Base-by-base conservation (phyloP, 2,113 vertebrate species). In the Ibidorhyncha struthersii region DNA sequence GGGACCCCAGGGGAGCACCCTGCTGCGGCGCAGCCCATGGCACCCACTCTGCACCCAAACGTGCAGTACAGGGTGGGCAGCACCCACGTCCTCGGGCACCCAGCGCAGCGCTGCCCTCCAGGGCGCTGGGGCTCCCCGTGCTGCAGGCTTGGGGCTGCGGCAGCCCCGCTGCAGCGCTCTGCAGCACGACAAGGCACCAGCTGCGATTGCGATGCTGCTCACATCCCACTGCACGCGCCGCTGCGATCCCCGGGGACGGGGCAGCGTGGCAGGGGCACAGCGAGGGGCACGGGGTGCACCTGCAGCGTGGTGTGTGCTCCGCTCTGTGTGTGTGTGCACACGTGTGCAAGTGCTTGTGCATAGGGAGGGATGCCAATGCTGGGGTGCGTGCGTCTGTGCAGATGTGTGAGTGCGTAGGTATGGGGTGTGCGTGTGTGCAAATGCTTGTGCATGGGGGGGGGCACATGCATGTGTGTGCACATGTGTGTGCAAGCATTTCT, bases 141-240 rank as follows among this genome's bases (percentile, higher is more conserved):
- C 19, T 3, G 18, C 41, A 40, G 59, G 49, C 4, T 3, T 5
- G 14, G n/a, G 66, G 47, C 70, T 65, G 82, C 17, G 9, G 52
- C 72, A 61, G 82, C 65, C 70, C n/a, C 5, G 1, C 63, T 25
- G 74, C 69, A 71, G 80, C 6, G 12, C 47, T 52, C 32, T 22
- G 45, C 45, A 47, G 63, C 38, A 26, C 3, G 0, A 4, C 17
- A 2, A 16, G 53, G 38, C 14, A 1, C 50, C 7, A n/a, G 50
- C n/a, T 72, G 77, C 25, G 1, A 14, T 9, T 18, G 36, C 61
- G 16, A 40, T 12, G 61, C 36, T 18, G 36, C 61, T 96, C 98
- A 95, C 97, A 97, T 90, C 95, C 82, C 25, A 10, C 30, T 7
- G 49, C 49, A 50, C 22, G 49, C 49, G 12, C 22, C 22, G 49